phyloP scores from a whole-genome alignment of 2,113 vertebrate genomes.

The Petroica traversi region DNA sequence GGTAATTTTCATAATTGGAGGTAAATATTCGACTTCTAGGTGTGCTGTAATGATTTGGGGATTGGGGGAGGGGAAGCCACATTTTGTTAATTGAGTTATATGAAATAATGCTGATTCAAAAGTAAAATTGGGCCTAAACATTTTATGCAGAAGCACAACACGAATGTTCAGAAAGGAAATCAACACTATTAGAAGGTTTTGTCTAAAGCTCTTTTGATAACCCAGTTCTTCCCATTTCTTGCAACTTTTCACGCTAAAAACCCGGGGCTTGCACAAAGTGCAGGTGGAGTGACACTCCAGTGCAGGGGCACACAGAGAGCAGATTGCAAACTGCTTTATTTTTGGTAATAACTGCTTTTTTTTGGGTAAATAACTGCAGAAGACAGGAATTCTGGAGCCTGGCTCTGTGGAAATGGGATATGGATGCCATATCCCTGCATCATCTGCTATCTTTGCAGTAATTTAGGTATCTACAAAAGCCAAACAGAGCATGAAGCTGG shows the following conservation, averaged over 20 bases:
- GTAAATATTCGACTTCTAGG: background rate
- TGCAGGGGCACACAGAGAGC: background rate
- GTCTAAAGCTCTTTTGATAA: background rate
- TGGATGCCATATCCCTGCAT: background rate
- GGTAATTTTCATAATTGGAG: background rate
- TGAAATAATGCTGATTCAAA: background rate
- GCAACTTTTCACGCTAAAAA: background rate
- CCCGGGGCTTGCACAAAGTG: background rate
- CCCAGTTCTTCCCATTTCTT: background rate
- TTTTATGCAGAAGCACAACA: background rate
- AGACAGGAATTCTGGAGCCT: background rate
- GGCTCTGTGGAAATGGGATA: fast-evolving
- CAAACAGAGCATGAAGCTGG: background rate
- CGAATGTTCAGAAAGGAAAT: background rate
- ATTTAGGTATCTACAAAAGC: background rate
- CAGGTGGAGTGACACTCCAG: background rate
- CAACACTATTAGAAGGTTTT: background rate
- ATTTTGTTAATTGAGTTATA: background rate
- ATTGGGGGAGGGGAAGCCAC: fast-evolving
- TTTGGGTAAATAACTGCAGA: background rate
- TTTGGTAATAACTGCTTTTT: background rate
- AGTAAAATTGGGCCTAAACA: background rate
- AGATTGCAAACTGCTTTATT: background rate
- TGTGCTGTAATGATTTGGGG: background rate
- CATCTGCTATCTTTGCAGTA: background rate